Evolutionary conservation across 2,888 invertebrate genomes (phyloP), one percentile per base, ranked within the genome.

Genomic region (Liposcelis brunnea): DNA sequence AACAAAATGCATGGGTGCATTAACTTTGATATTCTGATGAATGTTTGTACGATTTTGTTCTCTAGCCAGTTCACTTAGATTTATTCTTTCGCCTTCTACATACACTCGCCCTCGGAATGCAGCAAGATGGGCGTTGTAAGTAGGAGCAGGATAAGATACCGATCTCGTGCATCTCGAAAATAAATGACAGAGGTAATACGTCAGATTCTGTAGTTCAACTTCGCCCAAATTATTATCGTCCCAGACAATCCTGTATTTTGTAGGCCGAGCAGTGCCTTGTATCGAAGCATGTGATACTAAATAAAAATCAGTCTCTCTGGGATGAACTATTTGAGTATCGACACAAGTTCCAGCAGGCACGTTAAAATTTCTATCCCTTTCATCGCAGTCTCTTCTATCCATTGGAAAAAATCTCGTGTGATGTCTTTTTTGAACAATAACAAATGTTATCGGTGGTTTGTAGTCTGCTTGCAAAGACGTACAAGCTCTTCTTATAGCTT

Each of bases 351-450:
- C 91, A 0, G 91, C 84, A 4, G 77, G 77, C 0, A 89, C 86
- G 59, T 86, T 87, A 4, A 67, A 65, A 45, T 53, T 54, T 37
- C 45, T 53, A 10, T 8, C 11, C n/a, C n/a, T 26, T 6, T 40
- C 40, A 16, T 35, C 14, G 5, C 5, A 7, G 65, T 69, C 70
- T 52, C 59, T 65, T 53, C 68, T 68, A 61, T 51, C 67, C 45
- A 6, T 26, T 0, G n/a, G 68, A 62, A 51, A 67, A 61, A 53
- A 67, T 58, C 95, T 73, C 0, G 93, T 90, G 59, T 97, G 95
- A 67, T 97, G 97, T 1, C 97, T 72, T 63, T 98, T 97, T 61
- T 97, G 94, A 0, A 97, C 95, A 7, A 95, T 83, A 35, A 95
- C 66, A 61, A 93, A 94, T 26, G 93, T 81, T 18, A 97, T 75